Evolutionary conservation across 2,888 invertebrate genomes (phyloP).

Genomic region (Camptogramma bilineatum): DNA sequence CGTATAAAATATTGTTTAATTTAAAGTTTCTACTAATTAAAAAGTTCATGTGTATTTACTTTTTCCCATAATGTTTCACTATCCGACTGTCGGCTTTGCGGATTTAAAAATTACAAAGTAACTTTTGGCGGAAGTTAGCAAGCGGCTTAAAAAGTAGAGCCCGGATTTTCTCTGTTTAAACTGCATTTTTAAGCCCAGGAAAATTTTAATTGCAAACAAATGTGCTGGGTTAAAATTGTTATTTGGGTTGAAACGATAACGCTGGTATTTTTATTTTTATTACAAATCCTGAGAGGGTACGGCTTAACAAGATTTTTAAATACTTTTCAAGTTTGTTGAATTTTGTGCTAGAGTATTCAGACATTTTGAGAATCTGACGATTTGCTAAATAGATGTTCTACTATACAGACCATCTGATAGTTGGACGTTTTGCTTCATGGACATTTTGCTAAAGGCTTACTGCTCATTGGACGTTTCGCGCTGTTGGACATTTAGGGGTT

Average conservation of each 20-base stretch:
- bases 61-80: slow-evolving; percentile 46
- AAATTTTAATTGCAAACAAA: slow-evolving; percentile 50
- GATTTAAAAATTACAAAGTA: slow-evolving; percentile 62
- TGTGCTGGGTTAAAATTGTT: slow-evolving; percentile 27
- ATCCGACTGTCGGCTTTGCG: slow-evolving; percentile 59
- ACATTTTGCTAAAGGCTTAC: no score
- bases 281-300: slow-evolving; percentile 6
- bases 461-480: no score
- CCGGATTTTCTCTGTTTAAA: slow-evolving; percentile 63
- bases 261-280: slow-evolving; percentile 18
- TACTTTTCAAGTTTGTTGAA: background rate
- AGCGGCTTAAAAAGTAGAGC: slow-evolving; percentile 70
- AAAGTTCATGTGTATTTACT: slow-evolving; percentile 38
- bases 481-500: no score
- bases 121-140: slow-evolving; percentile 57
- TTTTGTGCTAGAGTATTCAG: background rate
- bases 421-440: no score
- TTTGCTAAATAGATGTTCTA: no score
- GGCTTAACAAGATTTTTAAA: slow-evolving; percentile 18
- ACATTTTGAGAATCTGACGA: no score
- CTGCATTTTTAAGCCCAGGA: slow-evolving; percentile 60
- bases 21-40: slow-evolving; percentile 62
- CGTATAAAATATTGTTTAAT: slow-evolving; percentile 39
- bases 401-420: no score
- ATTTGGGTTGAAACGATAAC: slow-evolving; percentile 30